phyloP scores from a whole-genome alignment of 1,140 invertebrate genomes.

The Calliopsis andreniformis region DNA sequence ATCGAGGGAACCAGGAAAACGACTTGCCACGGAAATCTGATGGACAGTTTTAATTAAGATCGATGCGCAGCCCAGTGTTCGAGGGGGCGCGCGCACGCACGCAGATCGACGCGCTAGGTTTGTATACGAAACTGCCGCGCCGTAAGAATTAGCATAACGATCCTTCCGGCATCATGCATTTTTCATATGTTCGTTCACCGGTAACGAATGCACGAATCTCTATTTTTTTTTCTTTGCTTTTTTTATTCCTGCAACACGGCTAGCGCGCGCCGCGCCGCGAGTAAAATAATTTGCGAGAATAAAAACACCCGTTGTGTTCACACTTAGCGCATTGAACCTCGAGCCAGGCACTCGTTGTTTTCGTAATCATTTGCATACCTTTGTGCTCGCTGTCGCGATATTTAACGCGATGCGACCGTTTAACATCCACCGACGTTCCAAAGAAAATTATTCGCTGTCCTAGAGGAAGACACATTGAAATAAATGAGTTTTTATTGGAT shows the following conservation, averaged over 20 bases:
- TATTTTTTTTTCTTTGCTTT: too few species aligned
- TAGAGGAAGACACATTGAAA: neutral
- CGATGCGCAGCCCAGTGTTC: slow-evolving; percentile 12
- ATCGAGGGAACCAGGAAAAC: slow-evolving; percentile 6
- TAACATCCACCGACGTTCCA: slow-evolving; percentile 15
- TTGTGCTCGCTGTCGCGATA: slow-evolving; percentile 28
- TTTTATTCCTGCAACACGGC: slow-evolving; percentile 14
- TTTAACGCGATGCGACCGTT: slow-evolving; percentile 28
- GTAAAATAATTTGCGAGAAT: slow-evolving; percentile 42
- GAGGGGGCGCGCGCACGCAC: neutral
- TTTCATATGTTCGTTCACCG: slow-evolving; percentile 46
- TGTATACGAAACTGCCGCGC: slow-evolving; percentile 34
- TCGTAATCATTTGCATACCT: slow-evolving; percentile 40
- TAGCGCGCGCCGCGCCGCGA: neutral
- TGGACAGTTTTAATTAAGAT: slow-evolving; percentile 53
- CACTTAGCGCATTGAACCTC: slow-evolving; percentile 1
- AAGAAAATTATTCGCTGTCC: neutral
- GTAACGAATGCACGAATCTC: slow-evolving; percentile 39
- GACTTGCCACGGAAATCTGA: slow-evolving; percentile 34
- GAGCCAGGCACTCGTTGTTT: slow-evolving; percentile 2
- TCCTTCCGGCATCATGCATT: slow-evolving; percentile 54
- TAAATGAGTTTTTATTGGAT: too few species aligned
- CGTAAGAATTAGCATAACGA: slow-evolving; percentile 51
- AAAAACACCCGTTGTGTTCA: slow-evolving; percentile 22
- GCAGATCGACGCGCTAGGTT: slow-evolving; percentile 11